A percentile compares a stretch with the other conserved stretches of the same genome.
Conservation (phyloP, 1,140 invertebrate genomes). For the Lordiphosa mommai region DNA sequence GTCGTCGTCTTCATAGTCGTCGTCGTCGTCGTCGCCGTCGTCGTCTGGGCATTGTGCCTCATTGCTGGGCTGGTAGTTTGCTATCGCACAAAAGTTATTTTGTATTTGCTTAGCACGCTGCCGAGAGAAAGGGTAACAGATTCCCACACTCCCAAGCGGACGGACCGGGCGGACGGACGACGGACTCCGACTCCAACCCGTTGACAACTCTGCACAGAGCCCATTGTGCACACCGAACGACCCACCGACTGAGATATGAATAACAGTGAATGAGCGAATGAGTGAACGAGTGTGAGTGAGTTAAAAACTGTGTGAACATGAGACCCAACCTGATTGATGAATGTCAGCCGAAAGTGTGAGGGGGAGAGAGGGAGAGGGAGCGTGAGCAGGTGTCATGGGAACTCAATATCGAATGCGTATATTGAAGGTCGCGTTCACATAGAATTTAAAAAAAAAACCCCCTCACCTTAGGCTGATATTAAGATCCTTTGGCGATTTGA, state of each 20-base stretch:
- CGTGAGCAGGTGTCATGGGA: conserved; percentile 65
- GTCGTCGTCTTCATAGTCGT: conserved; percentile 40
- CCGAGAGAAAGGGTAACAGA: conserved; percentile 74
- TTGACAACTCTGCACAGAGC: conserved; percentile 46
- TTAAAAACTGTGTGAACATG: conserved; percentile 32
- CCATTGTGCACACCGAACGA: conserved; percentile 28
- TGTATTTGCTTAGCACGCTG: conserved; percentile 54
- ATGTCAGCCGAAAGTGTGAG: conserved; percentile 53
- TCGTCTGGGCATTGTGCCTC: conserved; percentile 6
- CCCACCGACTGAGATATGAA: conserved; percentile 23
- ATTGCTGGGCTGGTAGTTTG: conserved; percentile 13
- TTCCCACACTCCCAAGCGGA: conserved; percentile 58
- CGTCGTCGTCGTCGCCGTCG: conserved; percentile 13
- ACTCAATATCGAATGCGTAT: conserved; percentile 26
- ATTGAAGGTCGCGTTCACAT: conserved; percentile 36
- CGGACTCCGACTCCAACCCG: conserved; percentile 16
- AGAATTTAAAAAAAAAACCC: no score
- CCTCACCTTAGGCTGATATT: no score
- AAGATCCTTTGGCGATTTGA: no score
- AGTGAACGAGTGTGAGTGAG: conserved; percentile 10
- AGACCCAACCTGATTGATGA: conserved; percentile 62
- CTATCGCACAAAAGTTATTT: conserved; percentile 63
- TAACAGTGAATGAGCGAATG: conserved; percentile 44
- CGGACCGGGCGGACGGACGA: background rate
- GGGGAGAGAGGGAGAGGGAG: background rate